Conservation (phyloP, 2,888 invertebrate species). For the Acanthoscelides obtectus region DNA sequence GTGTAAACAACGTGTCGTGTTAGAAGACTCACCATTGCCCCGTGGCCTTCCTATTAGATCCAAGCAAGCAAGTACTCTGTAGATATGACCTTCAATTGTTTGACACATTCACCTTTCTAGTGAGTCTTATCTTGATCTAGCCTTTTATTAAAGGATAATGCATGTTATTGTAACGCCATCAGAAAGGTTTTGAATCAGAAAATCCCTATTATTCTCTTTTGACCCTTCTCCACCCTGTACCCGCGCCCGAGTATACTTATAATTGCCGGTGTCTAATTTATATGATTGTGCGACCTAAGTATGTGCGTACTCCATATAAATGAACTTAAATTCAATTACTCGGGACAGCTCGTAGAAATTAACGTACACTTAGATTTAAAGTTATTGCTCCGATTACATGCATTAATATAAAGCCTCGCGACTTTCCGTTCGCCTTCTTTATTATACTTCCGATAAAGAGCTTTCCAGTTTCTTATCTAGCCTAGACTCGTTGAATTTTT, state of each 20-base stretch:
- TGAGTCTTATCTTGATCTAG: no score
- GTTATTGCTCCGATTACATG: constrained; percentile 36
- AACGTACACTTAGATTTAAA: constrained; percentile 36
- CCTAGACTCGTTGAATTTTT: neutral
- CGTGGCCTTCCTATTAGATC: no score
- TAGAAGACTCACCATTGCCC: no score
- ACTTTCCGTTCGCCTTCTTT: constrained; percentile 21
- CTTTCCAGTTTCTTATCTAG: constrained; percentile 3
- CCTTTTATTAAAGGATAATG: no score
- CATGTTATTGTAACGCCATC: no score
- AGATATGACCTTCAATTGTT: no score
- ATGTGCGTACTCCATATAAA: constrained; percentile 38
- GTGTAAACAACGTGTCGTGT: no score
- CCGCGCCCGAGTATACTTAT: constrained; percentile 27
- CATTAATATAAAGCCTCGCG: constrained; percentile 24
- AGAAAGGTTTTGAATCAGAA: no score
- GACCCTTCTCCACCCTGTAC: neutral
- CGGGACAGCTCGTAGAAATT: constrained; percentile 38
- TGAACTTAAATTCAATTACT: constrained; percentile 39
- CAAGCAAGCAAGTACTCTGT: no score
- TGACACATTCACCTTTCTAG: no score
- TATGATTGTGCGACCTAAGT: constrained; percentile 32
- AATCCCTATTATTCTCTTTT: no score
- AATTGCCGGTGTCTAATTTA: constrained; percentile 35
- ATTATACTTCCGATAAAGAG: constrained; percentile 24